These are phyloP conservation scores for Patella vulgata DNA, from an alignment of 1,140 invertebrate genomes.

Conservation along the genomic window DNA sequence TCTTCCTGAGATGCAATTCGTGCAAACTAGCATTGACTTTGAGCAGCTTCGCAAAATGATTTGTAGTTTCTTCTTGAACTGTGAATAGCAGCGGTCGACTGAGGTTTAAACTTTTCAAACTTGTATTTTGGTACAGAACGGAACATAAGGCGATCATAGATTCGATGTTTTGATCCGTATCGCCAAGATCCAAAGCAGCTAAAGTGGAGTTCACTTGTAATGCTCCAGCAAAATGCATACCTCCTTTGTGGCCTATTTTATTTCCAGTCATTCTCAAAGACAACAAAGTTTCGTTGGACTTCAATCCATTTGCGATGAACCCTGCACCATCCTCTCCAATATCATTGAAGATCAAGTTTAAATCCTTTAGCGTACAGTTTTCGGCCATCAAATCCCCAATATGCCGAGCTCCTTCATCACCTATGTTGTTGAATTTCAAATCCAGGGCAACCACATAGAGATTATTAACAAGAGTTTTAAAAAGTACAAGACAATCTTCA, in stretches of 20 bases:
- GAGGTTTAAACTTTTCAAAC: slow-evolving; percentile 57
- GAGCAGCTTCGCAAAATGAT: slow-evolving; percentile 63
- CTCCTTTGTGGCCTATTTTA: slow-evolving; percentile 66
- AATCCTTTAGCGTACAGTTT: slow-evolving; percentile 39
- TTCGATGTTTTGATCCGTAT: slow-evolving; percentile 64
- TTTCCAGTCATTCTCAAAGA: slow-evolving; percentile 60
- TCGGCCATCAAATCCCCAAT: slow-evolving; percentile 55
- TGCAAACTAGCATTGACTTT: slow-evolving; percentile 56
- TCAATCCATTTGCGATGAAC: slow-evolving; percentile 52
- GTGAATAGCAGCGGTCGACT: slow-evolving; percentile 62
- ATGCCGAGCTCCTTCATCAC: slow-evolving; percentile 54
- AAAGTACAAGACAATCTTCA: slow-evolving; percentile 54
- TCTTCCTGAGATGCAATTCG: slow-evolving; percentile 63
- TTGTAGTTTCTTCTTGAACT: slow-evolving; percentile 62
- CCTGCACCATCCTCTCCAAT: slow-evolving; percentile 60
- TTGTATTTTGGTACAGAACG: slow-evolving; percentile 57
- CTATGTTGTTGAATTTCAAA: slow-evolving; percentile 63
- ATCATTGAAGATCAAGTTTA: slow-evolving; percentile 67
- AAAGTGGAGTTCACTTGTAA: slow-evolving; percentile 63
- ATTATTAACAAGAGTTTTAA: slow-evolving; percentile 57
- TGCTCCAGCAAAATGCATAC: slow-evolving; percentile 64
- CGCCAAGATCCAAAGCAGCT: slow-evolving; percentile 60
- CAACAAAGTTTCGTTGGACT: slow-evolving; percentile 56
- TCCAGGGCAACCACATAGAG: slow-evolving; percentile 57
- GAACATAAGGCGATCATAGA: slow-evolving; percentile 62